A percentile compares a stretch with the other conserved stretches of the same genome.
Conservation (phyloP, 2,113 vertebrate species). For the Prochilodus magdalenae region DNA sequence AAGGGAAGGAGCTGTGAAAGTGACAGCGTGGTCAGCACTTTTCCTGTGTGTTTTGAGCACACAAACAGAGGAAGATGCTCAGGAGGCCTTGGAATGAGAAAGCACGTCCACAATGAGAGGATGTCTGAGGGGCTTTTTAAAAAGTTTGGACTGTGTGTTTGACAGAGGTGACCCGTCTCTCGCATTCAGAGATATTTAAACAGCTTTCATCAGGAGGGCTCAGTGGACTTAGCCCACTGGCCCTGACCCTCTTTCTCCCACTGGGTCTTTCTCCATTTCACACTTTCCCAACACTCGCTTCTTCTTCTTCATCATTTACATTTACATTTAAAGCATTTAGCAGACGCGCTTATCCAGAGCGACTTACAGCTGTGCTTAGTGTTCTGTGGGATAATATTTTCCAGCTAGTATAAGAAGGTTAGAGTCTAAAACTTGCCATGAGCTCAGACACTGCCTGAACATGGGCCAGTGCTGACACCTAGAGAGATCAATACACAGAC, state of each 20-base stretch:
- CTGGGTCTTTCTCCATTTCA: slow-evolving; percentile 9
- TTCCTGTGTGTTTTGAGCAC: slow-evolving; percentile 53
- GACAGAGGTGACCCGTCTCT: slow-evolving; percentile 40
- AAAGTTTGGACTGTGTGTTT: slow-evolving; percentile 57
- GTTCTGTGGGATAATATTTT: no score
- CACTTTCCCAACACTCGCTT: slow-evolving; percentile 42
- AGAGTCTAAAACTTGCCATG: no score
- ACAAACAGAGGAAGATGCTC: slow-evolving; percentile 51
- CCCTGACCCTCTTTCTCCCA: neutral
- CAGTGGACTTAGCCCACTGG: neutral
- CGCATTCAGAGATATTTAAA: slow-evolving; percentile 38
- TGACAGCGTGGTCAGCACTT: slow-evolving; percentile 59
- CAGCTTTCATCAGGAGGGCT: slow-evolving; percentile 42
- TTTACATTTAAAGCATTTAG: no score
- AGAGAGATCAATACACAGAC: no score
- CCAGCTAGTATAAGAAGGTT: no score
- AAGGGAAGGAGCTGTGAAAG: slow-evolving; percentile 55
- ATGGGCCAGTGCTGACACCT: no score
- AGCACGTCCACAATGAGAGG: slow-evolving; percentile 55
- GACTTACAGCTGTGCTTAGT: no score
- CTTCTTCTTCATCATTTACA: slow-evolving; percentile 12
- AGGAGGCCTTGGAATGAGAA: slow-evolving; percentile 67
- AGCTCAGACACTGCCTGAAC: no score
- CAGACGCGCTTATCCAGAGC: no score
- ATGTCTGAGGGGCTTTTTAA: slow-evolving; percentile 67